Percentiles rank a stretch among this genome's conserved stretches.
phyloP scores from a whole-genome alignment of 2,888 invertebrate genomes.

The Pimpla rufipes region DNA sequence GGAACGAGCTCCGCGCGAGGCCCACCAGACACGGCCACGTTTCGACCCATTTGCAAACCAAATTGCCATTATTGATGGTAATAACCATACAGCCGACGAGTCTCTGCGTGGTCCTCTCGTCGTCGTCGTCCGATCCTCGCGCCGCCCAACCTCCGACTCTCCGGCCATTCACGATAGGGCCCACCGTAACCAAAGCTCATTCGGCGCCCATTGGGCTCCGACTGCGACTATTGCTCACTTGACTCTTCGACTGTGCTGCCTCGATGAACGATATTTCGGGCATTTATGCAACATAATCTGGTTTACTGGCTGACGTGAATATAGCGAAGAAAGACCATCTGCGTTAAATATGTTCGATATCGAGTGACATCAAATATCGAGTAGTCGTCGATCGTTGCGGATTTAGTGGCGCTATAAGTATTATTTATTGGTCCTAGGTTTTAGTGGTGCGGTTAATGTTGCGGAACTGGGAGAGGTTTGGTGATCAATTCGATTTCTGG shows the following conservation, averaged over 20 bases:
- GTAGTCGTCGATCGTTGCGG: not conserved
- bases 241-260: slow-evolving; percentile 10
- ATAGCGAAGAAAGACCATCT: not conserved
- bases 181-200: not conserved
- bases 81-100: slow-evolving; percentile 83
- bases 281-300: not conserved
- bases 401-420: not conserved
- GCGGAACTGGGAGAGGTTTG: not conserved
- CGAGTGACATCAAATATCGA: not conserved
- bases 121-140: slow-evolving; percentile 49
- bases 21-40: slow-evolving; percentile 72
- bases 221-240: slow-evolving; percentile 41
- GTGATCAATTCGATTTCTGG: not conserved
- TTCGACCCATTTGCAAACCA: slow-evolving; percentile 83
- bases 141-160: slow-evolving; percentile 27
- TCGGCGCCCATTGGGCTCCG: slow-evolving; percentile 27
- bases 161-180: slow-evolving; percentile 28
- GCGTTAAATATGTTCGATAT: not conserved
- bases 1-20: slow-evolving; percentile 76
- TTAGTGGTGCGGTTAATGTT: not conserved
- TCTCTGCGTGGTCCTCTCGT: slow-evolving; percentile 66
- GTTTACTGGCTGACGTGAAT: not conserved
- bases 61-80: slow-evolving; percentile 85
- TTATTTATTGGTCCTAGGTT: not conserved
- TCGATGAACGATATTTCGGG: slow-evolving; percentile 1